Evolutionary conservation across 2,888 invertebrate species (phyloP), one percentile per base, ranked within the genome.

Genomic region (Mimas tiliae): DNA sequence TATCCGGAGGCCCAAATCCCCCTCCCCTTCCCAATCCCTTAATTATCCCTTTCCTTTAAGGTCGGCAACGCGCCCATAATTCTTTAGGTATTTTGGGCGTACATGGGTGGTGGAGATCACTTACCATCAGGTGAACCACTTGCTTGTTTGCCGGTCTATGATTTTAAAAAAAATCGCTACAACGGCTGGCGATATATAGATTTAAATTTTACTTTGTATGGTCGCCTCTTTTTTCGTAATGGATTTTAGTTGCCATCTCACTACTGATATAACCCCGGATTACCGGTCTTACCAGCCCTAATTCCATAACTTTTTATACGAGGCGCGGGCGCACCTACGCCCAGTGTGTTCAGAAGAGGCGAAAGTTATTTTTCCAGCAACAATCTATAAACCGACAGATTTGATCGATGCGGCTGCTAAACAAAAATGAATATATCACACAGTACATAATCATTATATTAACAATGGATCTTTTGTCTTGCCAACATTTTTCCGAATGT

Each of bases 241-340:
- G 4, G 27, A 27, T 27, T 27, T 27, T 27, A 45, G 14, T 45
- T 7, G 14, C 14, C 11, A 14, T 11, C 1, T 45, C 14, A 9
- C 1, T 38, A 45, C 1, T 14, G 8, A 19, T 19, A 19, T 19
- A 9, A 3, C 4, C 1, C 48, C 8, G n/a, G 1, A 16, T 16
- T 48, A 8, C 50, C 50, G 16, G 2, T 50, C 2, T n/a, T 6
- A 16, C 9, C 58, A 58, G 12, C 58, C 58, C 58, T 58, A 58
- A 8, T 12, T 19, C 55, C 11, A 19, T 14, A 16, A 6, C n/a
- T 12, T 42, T 14, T 12, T 6, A 58, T 12, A 58, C 72, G 71
- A 75, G 76, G 77, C 74, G 77, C 75, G 73, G 74, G 76, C 76
- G 81, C 83, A 75, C 80, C 82, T 81, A 83, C 84, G 83, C 79